A percentile compares a stretch with the other conserved stretches of the same genome.
Conservation (phyloP, 1,140 invertebrate genomes). For the Amphibalanus amphitrite region DNA sequence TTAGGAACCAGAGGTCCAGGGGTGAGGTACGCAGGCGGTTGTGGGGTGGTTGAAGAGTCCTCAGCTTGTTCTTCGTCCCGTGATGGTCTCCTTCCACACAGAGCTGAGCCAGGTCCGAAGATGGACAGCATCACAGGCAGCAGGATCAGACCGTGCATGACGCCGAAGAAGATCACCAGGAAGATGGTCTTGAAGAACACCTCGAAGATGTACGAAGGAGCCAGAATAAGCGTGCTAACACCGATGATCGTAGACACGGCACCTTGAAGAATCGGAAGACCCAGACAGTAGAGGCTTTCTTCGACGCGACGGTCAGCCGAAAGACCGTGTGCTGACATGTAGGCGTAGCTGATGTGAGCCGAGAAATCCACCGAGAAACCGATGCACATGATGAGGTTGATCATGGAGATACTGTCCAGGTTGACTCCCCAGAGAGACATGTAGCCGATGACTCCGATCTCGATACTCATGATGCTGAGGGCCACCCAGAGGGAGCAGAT, state of each 20-base stretch:
- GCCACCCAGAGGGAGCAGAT: conserved; percentile 32
- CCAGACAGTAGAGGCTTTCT: conserved; percentile 28
- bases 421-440: conserved; percentile 32
- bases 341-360: conserved; percentile 37
- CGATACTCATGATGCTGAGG: conserved; percentile 32
- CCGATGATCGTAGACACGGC: conserved; percentile 35
- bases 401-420: conserved; percentile 37
- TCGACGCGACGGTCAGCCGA: conserved; percentile 23
- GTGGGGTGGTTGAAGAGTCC: too few relatives aligned
- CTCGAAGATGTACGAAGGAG: conserved; percentile 35
- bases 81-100: not conserved
- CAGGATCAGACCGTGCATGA: conserved; percentile 32
- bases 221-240: conserved; percentile 29
- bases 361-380: conserved; percentile 39
- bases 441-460: conserved; percentile 35
- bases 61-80: not conserved
- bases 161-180: conserved; percentile 32
- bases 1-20: not conserved
- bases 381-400: conserved; percentile 38
- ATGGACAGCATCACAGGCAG: conserved; percentile 30
- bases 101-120: not conserved
- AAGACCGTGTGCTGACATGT: conserved; percentile 25
- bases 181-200: conserved; percentile 39
- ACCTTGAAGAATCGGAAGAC: conserved; percentile 35
- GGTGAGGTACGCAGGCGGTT: not conserved